Conservation (phyloP, 2,888 invertebrate species). For the Apamea anceps region DNA sequence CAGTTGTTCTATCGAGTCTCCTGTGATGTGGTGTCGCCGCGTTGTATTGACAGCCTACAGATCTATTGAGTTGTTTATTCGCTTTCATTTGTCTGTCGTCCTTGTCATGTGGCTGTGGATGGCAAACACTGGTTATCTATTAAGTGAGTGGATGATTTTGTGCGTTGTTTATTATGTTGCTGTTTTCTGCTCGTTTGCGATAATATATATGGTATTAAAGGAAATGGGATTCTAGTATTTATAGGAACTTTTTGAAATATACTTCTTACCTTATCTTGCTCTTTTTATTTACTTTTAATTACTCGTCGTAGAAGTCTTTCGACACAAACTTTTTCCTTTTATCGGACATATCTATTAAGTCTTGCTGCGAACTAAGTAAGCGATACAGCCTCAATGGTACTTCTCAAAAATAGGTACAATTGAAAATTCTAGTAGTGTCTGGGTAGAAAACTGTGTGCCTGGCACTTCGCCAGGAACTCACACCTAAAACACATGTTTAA, state of each 20-base stretch:
- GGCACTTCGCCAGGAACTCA: constrained; percentile 39
- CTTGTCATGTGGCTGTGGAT: constrained; percentile 47
- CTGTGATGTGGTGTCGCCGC: constrained; percentile 3
- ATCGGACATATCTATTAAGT: constrained; percentile 1
- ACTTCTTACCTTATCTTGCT: neutral
- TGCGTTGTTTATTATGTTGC: constrained; percentile 4
- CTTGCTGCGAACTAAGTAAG: constrained; percentile 21
- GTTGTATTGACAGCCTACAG: constrained; percentile 64
- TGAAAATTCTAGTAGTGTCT: constrained; percentile 48
- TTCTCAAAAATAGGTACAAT: constrained; percentile 28
- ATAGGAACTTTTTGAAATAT: neutral
- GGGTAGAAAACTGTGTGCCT: constrained; percentile 21
- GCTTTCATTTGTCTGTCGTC: constrained; percentile 53
- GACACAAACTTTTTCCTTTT: neutral
- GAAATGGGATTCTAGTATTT: neutral
- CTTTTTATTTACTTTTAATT: neutral
- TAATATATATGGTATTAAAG: neutral
- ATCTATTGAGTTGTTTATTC: constrained; percentile 59
- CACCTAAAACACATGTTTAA: constrained; percentile 48
- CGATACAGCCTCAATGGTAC: constrained; percentile 10
- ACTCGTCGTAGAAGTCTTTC: neutral
- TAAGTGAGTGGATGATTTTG: constrained; percentile 42
- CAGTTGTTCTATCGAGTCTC: constrained; percentile 13
- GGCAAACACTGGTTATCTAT: constrained; percentile 43
- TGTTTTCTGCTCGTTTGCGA: neutral